Evolutionary conservation across 2,888 invertebrate genomes (phyloP).

Genomic region (Clistopyga incitator): DNA sequence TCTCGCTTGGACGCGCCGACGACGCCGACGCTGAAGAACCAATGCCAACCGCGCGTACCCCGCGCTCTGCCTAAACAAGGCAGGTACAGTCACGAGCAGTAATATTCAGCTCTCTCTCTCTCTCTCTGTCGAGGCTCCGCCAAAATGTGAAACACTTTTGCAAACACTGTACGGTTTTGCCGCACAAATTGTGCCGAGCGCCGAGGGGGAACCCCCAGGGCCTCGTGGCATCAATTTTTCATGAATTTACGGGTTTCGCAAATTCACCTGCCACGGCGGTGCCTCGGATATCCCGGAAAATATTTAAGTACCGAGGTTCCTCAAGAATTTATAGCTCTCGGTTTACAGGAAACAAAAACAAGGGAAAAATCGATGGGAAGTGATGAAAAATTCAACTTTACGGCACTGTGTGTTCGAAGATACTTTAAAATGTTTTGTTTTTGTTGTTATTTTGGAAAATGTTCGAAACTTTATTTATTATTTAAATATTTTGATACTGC

Average conservation of each 20-base stretch:
- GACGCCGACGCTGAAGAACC: slow-evolving; percentile 26
- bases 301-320: too few species aligned
- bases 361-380: too few species aligned
- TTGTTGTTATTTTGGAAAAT: too few species aligned
- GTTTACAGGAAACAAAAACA: too few species aligned
- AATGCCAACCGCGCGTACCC: slow-evolving; percentile 28
- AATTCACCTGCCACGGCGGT: background rate
- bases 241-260: background rate
- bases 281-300: too few species aligned
- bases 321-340: too few species aligned
- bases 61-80: background rate
- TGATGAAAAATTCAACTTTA: too few species aligned
- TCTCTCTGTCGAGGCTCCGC: background rate
- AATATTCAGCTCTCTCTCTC: background rate
- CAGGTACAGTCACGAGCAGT: background rate
- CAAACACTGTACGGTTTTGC: background rate
- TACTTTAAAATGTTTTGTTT: too few species aligned
- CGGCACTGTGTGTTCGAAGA: too few species aligned
- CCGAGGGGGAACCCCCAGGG: background rate
- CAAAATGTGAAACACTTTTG: background rate
- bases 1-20: background rate
- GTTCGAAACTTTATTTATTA: too few species aligned
- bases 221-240: background rate
- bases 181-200: background rate
- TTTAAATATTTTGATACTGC: too few species aligned